Conservation (phyloP, 2,797 vertebrate species). For the Melanotaenia maccullochi region DNA sequence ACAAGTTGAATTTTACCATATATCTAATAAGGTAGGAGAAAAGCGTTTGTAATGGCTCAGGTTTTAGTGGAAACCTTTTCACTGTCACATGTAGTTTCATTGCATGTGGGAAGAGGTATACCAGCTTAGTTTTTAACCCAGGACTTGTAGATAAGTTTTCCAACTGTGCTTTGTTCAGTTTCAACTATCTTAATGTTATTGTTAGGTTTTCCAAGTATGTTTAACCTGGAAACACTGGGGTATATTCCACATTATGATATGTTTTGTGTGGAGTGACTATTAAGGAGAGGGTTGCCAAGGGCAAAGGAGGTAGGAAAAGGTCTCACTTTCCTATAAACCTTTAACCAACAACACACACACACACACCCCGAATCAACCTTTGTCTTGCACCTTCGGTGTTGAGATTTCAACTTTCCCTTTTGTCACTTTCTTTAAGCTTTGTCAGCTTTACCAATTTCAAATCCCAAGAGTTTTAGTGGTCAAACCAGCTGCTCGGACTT, state of each 20-base stretch:
- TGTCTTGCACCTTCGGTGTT: constrained; percentile 46
- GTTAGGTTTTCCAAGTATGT: no score
- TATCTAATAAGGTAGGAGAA: no score
- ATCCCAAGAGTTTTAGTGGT: constrained; percentile 72
- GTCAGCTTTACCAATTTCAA: constrained; percentile 54
- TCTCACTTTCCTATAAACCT: constrained; percentile 34
- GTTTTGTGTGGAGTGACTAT: not conserved
- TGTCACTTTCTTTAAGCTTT: constrained; percentile 65
- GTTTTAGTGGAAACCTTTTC: no score
- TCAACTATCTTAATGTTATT: no score
- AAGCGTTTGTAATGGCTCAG: no score
- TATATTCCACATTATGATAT: not conserved
- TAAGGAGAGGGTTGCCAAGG: constrained; percentile 9
- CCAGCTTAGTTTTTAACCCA: no score
- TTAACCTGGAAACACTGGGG: no score
- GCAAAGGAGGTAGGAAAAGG: constrained; percentile 43
- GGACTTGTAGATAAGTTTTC: no score
- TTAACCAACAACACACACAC: constrained; percentile 9
- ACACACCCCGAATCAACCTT: constrained; percentile 4
- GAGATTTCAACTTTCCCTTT: constrained; percentile 66
- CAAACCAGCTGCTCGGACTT: constrained; percentile 77
- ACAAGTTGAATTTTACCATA: no score
- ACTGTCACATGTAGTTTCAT: no score
- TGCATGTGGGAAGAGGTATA: no score
- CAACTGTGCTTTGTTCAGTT: no score